A percentile compares a stretch with the other conserved stretches of the same genome.
These are phyloP conservation scores for Nasonia giraulti DNA, from an alignment of 1,140 invertebrate genomes.

Conservation along the genomic window DNA sequence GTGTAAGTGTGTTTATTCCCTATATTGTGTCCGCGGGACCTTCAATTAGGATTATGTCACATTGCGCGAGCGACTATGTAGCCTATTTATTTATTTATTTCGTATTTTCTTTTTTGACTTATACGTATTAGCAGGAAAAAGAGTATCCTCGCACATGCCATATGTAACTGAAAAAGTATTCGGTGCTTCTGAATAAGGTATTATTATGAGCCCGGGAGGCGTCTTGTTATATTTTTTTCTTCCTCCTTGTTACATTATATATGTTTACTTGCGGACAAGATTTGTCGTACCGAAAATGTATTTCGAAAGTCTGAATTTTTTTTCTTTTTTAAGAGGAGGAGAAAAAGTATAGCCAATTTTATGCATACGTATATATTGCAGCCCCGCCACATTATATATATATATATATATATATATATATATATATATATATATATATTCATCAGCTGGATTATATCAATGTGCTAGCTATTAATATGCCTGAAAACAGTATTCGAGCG, in stretches of 20 bases:
- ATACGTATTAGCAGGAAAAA: background rate
- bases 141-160: background rate
- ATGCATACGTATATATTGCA: slow-evolving; percentile 3
- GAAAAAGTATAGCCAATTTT: background rate
- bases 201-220: background rate
- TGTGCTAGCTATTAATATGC: slow-evolving; percentile 17
- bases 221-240: background rate
- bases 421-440: background rate
- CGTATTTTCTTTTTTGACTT: background rate
- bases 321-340: background rate
- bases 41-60: background rate
- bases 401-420: no score
- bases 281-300: background rate
- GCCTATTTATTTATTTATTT: slow-evolving; percentile 22
- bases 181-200: background rate
- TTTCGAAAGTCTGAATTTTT: slow-evolving; percentile 21
- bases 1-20: background rate
- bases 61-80: background rate
- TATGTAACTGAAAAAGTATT: background rate
- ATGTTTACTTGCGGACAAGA: no score
- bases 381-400: background rate
- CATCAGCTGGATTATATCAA: slow-evolving; percentile 7
- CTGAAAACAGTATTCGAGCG: slow-evolving; percentile 20
- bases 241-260: background rate
- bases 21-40: background rate